Conservation (phyloP, 92 coral and sea anemone genomes). For the Siderastrea radians region DNA sequence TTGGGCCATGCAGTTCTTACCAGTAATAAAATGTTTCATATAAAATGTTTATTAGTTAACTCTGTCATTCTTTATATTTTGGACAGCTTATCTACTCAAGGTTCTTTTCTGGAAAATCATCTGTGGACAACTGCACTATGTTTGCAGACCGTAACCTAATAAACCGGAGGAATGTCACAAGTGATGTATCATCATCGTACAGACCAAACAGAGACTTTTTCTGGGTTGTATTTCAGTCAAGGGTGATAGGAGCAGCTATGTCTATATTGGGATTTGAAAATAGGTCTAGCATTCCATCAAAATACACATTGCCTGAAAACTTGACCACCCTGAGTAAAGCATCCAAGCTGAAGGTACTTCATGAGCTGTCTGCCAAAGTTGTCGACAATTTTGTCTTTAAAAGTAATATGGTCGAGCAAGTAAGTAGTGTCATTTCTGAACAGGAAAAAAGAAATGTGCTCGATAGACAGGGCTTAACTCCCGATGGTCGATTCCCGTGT, state of each 20-base stretch:
- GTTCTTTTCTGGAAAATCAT: slow-evolving; percentile 32
- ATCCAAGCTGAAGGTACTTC: slow-evolving; percentile 11
- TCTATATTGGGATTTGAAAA: slow-evolving; percentile 35
- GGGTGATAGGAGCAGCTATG: slow-evolving; percentile 37
- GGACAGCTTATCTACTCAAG: slow-evolving; percentile 36
- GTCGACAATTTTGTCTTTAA: slow-evolving; percentile 34
- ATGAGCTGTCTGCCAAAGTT: slow-evolving; percentile 43
- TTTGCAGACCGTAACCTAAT: slow-evolving; percentile 44
- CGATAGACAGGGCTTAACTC: slow-evolving; percentile 53
- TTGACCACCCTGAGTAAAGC: slow-evolving; percentile 1
- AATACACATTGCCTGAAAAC: slow-evolving; percentile 27
- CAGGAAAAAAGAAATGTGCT: slow-evolving; percentile 38
- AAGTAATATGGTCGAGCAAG: not conserved
- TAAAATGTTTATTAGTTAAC: not conserved
- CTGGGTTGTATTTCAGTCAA: slow-evolving; percentile 16
- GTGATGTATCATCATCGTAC: slow-evolving; percentile 45
- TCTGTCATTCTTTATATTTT: not conserved
- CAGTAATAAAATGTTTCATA: slow-evolving; percentile 1
- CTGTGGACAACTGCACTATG: slow-evolving; percentile 46
- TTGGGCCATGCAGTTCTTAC: not conserved
- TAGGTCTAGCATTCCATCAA: slow-evolving; percentile 5
- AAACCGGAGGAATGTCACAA: slow-evolving; percentile 53
- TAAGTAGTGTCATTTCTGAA: slow-evolving; percentile 5
- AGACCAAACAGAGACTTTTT: slow-evolving; percentile 56
- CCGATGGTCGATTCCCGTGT: slow-evolving; percentile 73